Evolutionary conservation across 1,140 invertebrate genomes (phyloP).

Genomic region (Planococcus citri): DNA sequence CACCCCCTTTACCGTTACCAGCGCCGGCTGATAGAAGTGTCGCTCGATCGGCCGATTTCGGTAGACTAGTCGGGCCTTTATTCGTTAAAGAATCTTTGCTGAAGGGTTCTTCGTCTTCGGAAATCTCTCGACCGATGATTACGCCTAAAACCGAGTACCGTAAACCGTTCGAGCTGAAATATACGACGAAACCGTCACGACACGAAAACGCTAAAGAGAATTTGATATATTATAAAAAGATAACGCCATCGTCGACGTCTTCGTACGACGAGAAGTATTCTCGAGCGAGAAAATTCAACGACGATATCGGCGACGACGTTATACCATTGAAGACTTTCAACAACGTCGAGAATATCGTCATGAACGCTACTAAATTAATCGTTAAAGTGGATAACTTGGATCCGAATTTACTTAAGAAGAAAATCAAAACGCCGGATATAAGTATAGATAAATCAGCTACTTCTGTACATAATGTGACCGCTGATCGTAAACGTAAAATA

Average conservation of each 20-base stretch:
- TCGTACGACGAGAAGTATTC: background rate
- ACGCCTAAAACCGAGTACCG: background rate
- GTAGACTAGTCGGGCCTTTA: background rate
- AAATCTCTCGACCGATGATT: no score
- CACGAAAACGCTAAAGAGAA: background rate
- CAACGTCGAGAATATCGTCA: background rate
- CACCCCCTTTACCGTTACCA: background rate
- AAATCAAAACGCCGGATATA: background rate
- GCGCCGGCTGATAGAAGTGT: background rate
- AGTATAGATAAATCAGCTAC: background rate
- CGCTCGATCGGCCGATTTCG: background rate
- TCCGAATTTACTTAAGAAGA: background rate
- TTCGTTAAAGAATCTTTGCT: background rate
- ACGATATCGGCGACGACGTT: conserved; percentile 1
- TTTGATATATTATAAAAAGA: background rate
- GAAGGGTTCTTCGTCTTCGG: background rate
- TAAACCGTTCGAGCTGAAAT: background rate
- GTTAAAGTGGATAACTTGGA: background rate
- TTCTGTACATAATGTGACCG: background rate
- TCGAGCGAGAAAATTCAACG: background rate
- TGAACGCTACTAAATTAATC: background rate
- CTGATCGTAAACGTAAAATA: background rate
- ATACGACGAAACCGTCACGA: background rate
- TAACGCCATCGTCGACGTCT: no score
- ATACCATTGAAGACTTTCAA: background rate